Evolutionary conservation across 2,888 invertebrate species (phyloP), one percentile per base, ranked within the genome.

Genomic region (Cotesia congregata): DNA sequence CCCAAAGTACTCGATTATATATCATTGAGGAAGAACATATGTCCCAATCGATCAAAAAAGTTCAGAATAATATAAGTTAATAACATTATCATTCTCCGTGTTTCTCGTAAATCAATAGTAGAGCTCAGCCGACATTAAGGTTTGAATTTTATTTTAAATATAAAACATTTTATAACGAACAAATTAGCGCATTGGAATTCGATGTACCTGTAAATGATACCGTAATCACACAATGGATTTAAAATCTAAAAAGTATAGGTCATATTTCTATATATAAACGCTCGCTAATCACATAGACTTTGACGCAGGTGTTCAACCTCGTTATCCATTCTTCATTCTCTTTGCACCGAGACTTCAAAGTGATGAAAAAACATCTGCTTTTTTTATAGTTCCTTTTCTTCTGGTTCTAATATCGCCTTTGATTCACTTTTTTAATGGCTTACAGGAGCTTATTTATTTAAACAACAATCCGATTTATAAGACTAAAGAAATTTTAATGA

Each of bases 261-360:
- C 3, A 50, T 50, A 50, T 50, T 12, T 12, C 50, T 50, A 50
- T 50, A 50, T 50, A 50, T 50, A 6, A 6, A 50, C 3, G 50
- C 77, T 80, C 81, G 78, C 81, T 83, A 81, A 82, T 81, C 79
- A 78, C 79, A 78, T 67, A 80, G 72, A 81, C 82, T 80, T 83
- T 83, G 83, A 82, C 82, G 82, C 82, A 79, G 83, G 81, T 82
- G 82, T 83, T 83, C 83, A 83, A 83, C 82, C 83, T 84, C 83
- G 82, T 74, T 50, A 41, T 30, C 41, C 62, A 17, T 39, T 50
- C 68, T 65, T 61, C 12, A 41, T 68, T 17, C 60, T 60, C 30
- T 12, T 38, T 17, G 65, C 30, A 39, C 6, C 50, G 50, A 50
- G 50, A 50, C 50, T 50, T 50, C 50, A 50, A 50, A 12, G 50